Evolutionary conservation across 2,888 invertebrate genomes (phyloP).

Genomic region (Lingula anatina): DNA sequence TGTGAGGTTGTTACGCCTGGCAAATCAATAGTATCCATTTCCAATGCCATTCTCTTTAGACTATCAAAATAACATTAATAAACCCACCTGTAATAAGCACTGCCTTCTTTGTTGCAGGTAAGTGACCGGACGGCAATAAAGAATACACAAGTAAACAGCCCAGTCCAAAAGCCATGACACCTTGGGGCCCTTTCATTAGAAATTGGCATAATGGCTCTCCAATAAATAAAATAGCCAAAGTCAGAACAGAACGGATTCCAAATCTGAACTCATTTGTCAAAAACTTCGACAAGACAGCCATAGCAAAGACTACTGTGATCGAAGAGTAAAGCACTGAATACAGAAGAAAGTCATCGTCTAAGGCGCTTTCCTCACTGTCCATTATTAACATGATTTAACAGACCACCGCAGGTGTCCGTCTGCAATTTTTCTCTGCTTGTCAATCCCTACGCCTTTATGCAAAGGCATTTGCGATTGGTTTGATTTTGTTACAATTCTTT

Average conservation of each 20-base stretch:
- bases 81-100: conserved; percentile 45
- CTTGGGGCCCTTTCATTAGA: conserved; percentile 42
- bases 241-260: conserved; percentile 43
- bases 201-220: conserved; percentile 49
- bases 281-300: conserved; percentile 49
- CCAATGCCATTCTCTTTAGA: too few relatives aligned
- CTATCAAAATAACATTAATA: too few relatives aligned
- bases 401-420: neutral
- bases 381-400: neutral
- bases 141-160: conserved; percentile 44
- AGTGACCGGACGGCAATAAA: conserved; percentile 42
- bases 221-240: conserved; percentile 38
- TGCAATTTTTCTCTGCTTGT: neutral
- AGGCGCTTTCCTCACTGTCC: too few relatives aligned
- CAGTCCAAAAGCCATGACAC: conserved; percentile 38
- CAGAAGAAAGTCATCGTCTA: conserved; percentile 38
- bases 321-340: conserved; percentile 45
- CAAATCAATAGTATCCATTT: too few relatives aligned
- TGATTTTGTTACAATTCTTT: neutral
- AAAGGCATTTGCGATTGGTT: conserved; percentile 3
- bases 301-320: conserved; percentile 45
- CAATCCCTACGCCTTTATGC: neutral
- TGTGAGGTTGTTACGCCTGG: too few relatives aligned
- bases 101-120: conserved; percentile 37
- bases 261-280: conserved; percentile 47